Percentiles rank a stretch among this genome's conserved stretches.
phyloP scores from a whole-genome alignment of 2,797 vertebrate species.

The Oreochromis mossambicus region DNA sequence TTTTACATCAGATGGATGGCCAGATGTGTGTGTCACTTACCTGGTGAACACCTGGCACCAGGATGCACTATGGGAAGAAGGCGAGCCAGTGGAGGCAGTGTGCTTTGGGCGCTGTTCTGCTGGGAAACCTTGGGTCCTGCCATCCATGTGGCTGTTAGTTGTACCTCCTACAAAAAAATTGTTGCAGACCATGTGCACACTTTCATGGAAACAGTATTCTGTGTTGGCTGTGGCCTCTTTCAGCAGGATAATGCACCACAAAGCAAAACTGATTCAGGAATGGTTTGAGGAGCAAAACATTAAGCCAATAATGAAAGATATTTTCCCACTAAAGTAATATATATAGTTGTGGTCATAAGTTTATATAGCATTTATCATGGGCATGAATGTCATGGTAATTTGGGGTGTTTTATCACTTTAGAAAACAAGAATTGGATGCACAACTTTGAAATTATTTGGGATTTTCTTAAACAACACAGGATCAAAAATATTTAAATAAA shows the following conservation, averaged over 20 bases:
- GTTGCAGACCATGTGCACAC: background rate
- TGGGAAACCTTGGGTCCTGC: no score
- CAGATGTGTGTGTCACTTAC: no score
- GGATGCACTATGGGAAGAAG: no score
- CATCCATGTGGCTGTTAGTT: no score
- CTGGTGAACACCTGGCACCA: no score
- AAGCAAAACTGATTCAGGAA: background rate
- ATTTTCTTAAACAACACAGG: no score
- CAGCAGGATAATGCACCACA: background rate
- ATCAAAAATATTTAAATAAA: no score
- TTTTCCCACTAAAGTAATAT: background rate
- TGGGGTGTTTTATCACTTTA: background rate
- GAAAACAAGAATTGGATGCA: background rate
- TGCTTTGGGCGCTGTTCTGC: no score
- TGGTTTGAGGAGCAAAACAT: no score
- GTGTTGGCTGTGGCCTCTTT: background rate
- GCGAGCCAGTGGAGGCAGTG: no score
- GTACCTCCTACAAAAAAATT: background rate
- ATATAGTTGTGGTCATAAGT: background rate
- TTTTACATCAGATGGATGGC: no score
- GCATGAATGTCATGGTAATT: background rate
- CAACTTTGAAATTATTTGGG: no score
- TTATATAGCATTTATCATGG: background rate
- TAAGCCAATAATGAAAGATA: background rate
- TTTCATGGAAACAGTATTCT: background rate